Evolutionary conservation across 2,113 vertebrate species (phyloP).

Genomic region (Petromus typicus): DNA sequence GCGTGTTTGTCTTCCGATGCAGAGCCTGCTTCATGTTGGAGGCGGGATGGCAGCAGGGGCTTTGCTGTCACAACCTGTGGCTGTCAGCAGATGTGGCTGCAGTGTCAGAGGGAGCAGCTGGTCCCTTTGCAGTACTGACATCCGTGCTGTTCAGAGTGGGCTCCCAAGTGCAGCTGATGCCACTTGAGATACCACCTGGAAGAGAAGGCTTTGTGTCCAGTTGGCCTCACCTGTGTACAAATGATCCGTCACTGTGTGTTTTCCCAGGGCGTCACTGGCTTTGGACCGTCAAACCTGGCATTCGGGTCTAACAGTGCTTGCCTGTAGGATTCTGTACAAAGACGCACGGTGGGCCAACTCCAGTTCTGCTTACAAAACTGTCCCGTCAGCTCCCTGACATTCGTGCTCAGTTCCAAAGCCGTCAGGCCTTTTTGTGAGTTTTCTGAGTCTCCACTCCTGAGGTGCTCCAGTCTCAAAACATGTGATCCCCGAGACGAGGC

Average conservation of each 20-base stretch:
- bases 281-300: background rate
- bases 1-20: background rate
- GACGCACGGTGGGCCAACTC: background rate
- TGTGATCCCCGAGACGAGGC: constrained; percentile 4
- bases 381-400: background rate
- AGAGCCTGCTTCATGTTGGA: background rate
- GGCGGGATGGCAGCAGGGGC: background rate
- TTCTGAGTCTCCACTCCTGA: background rate
- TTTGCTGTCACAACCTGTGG: background rate
- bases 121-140: background rate
- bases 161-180: background rate
- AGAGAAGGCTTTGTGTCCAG: background rate
- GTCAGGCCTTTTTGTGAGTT: constrained; percentile 1
- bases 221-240: background rate
- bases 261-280: background rate
- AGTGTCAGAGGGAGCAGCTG: background rate
- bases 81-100: background rate
- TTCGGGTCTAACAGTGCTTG: background rate
- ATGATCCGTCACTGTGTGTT: background rate
- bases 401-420: background rate
- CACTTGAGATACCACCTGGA: background rate
- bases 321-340: background rate
- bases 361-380: constrained; percentile 26
- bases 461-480: background rate
- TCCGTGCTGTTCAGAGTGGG: background rate